Evolutionary conservation across 2,113 vertebrate genomes (phyloP).

Genomic region (Salvelinus alpinus): DNA sequence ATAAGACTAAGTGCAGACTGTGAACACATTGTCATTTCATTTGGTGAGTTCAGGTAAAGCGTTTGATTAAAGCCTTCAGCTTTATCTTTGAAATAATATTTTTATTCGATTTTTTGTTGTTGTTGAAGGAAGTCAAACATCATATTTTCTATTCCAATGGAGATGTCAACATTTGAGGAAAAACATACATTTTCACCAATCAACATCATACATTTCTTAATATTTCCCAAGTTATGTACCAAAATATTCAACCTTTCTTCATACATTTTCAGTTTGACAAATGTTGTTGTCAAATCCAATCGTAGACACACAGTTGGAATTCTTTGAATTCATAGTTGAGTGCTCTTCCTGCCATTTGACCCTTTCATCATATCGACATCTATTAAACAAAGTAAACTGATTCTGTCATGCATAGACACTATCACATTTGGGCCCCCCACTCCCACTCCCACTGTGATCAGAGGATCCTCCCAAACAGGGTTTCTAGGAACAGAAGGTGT

Average conservation of each 20-base stretch:
- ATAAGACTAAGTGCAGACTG: slow-evolving; percentile 46
- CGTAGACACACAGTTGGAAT: slow-evolving; percentile 63
- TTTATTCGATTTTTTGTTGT: not conserved
- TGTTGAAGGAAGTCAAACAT: slow-evolving; percentile 47
- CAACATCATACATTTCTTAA: not conserved
- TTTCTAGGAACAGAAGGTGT: not conserved
- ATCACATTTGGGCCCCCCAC: not conserved
- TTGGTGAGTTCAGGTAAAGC: slow-evolving; percentile 44
- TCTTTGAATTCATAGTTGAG: slow-evolving; percentile 74
- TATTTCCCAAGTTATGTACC: not conserved
- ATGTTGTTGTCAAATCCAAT: slow-evolving; percentile 51
- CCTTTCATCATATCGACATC: slow-evolving; percentile 61
- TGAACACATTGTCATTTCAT: slow-evolving; percentile 43
- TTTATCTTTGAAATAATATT: too few species aligned
- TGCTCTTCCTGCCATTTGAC: slow-evolving; percentile 43
- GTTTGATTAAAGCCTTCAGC: too few species aligned
- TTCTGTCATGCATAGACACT: not conserved
- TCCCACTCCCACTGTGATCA: slow-evolving; percentile 29
- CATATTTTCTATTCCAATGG: not conserved
- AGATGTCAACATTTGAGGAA: not conserved
- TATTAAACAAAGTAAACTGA: slow-evolving; percentile 24
- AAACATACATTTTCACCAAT: not conserved
- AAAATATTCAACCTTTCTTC: too few species aligned
- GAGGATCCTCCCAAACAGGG: slow-evolving; percentile 19
- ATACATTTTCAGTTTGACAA: not conserved